phyloP scores from a whole-genome alignment of 2,113 vertebrate genomes.

The Onychorhynchus coronatus region DNA sequence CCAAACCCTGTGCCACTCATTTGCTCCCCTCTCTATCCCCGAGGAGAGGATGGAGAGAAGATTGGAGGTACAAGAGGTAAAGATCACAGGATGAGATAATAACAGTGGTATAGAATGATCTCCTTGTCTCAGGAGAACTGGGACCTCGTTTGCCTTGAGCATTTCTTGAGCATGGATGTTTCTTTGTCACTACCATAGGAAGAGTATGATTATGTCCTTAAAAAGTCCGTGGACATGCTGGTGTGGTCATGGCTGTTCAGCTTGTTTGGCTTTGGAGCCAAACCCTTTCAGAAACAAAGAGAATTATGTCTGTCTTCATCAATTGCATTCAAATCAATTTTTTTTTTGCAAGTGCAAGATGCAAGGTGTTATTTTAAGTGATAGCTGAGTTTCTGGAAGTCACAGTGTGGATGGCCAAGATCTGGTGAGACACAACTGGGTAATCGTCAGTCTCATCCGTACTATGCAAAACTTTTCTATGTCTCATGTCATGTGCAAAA shows the following conservation, averaged over 20 bases:
- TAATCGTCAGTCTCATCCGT: background rate
- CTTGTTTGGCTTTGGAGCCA: background rate
- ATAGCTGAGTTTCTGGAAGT: background rate
- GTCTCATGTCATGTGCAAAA: background rate
- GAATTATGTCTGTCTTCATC: background rate
- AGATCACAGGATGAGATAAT: background rate
- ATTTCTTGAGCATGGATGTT: background rate
- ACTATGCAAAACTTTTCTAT: background rate
- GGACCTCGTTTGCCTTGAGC: background rate
- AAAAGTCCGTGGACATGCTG: rapidly evolving
- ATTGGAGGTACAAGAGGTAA: background rate
- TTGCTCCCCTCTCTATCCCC: background rate
- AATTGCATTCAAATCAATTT: background rate
- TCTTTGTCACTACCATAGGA: background rate
- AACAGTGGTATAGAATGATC: background rate
- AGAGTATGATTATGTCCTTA: background rate
- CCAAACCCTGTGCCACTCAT: background rate
- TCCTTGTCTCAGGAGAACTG: background rate
- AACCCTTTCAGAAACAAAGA: background rate
- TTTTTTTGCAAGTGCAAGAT: background rate
- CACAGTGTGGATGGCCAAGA: background rate
- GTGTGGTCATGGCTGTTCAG: background rate
- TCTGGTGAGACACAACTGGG: background rate
- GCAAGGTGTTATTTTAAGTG: background rate
- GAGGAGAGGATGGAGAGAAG: background rate